These are phyloP conservation scores for Galendromus occidentalis DNA, from an alignment of 1,140 invertebrate species.

Conservation along the genomic window DNA sequence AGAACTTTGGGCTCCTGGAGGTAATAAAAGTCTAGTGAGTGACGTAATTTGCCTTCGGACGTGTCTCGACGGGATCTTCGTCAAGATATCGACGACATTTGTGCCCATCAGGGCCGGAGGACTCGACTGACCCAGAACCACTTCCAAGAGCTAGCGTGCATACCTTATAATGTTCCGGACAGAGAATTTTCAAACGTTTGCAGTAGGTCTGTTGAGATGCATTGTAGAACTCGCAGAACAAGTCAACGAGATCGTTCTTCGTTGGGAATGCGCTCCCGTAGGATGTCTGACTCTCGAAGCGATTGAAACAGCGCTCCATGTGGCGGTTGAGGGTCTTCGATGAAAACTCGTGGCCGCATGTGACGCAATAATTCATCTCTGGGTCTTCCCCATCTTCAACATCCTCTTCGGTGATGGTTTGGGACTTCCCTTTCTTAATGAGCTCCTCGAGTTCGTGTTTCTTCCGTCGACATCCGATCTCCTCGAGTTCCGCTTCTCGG, in stretches of 20 bases:
- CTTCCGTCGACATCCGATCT: constrained; percentile 49
- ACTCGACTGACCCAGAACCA: neutral
- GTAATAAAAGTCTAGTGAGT: neutral
- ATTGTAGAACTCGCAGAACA: constrained; percentile 97
- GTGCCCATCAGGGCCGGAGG: neutral
- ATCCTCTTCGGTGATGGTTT: constrained; percentile 38
- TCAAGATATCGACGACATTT: no score
- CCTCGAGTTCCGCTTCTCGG: constrained; percentile 33
- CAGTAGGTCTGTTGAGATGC: constrained; percentile 74
- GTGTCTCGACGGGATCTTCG: no score
- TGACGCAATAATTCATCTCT: constrained; percentile 72
- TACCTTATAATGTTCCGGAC: constrained; percentile 88
- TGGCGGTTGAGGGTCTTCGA: constrained; percentile 63
- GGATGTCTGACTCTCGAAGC: constrained; percentile 90
- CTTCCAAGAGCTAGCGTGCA: neutral
- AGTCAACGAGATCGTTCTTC: constrained; percentile 73
- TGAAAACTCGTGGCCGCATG: constrained; percentile 82
- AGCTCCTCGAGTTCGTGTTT: constrained; percentile 60
- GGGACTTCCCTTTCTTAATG: constrained; percentile 46
- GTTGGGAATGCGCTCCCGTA: constrained; percentile 88
- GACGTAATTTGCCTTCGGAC: no score
- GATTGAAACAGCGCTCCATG: constrained; percentile 87
- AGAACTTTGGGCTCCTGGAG: constrained; percentile 9
- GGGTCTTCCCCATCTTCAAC: constrained; percentile 21
- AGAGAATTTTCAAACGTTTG: constrained; percentile 78